These are phyloP conservation scores for Aphidius ervi DNA, from an alignment of 1,140 invertebrate genomes.

Conservation along the genomic window DNA sequence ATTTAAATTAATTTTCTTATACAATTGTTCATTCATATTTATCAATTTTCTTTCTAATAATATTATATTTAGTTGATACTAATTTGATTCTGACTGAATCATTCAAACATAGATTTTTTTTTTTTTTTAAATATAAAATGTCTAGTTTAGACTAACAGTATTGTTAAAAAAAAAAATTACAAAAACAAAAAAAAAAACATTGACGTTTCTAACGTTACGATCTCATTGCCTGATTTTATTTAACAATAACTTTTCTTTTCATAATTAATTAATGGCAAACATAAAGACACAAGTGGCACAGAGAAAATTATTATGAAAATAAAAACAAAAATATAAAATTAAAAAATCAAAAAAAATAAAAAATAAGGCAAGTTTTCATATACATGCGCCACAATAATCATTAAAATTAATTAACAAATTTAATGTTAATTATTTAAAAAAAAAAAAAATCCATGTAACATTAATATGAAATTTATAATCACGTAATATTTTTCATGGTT, in stretches of 20 bases:
- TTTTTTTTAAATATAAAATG: slow-evolving; percentile 11
- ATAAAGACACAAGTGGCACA: slow-evolving; percentile 8
- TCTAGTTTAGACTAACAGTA: slow-evolving; percentile 15
- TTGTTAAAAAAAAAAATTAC: background rate
- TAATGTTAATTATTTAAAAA: too few relatives aligned
- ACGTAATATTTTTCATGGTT: too few relatives aligned
- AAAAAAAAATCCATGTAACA: too few relatives aligned
- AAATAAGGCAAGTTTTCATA: background rate
- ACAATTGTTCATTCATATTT: background rate
- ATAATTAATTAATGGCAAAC: background rate
- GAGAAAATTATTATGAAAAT: background rate
- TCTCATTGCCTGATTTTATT: slow-evolving; percentile 16
- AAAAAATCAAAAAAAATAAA: too few relatives aligned
- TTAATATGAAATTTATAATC: too few relatives aligned
- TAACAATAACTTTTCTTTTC: background rate
- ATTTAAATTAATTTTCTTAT: background rate
- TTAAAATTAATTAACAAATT: background rate
- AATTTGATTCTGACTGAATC: background rate
- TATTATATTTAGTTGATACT: background rate
- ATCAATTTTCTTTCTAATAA: background rate
- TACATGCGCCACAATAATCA: background rate
- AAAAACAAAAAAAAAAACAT: slow-evolving; percentile 6
- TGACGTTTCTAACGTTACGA: slow-evolving; percentile 8
- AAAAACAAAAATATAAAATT: too few relatives aligned
- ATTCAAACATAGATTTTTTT: slow-evolving; percentile 9